Evolutionary conservation across 2,113 vertebrate genomes (phyloP).

Genomic region (Lepidothrix coronata): DNA sequence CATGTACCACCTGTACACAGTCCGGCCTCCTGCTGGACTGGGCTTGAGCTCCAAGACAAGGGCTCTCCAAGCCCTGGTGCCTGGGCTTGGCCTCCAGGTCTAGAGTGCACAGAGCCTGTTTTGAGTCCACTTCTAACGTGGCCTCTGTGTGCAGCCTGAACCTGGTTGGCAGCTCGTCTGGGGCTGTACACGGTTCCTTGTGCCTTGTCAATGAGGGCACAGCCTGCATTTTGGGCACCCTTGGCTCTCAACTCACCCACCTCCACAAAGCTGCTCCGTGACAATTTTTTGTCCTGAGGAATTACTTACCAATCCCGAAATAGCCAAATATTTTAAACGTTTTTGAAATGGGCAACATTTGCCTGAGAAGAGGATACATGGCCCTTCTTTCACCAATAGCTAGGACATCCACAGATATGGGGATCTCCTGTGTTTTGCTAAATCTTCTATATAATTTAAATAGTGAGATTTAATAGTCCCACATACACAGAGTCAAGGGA

Average conservation of each 20-base stretch:
- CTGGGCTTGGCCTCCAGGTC: background rate
- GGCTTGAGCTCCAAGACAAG: background rate
- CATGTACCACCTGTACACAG: fast-evolving
- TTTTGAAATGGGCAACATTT: background rate
- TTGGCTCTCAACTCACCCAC: fast-evolving
- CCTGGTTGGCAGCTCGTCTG: background rate
- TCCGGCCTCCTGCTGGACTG: background rate
- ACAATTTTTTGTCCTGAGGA: background rate
- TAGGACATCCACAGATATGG: background rate
- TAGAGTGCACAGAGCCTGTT: fast-evolving
- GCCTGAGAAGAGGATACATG: background rate
- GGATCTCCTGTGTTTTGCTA: background rate
- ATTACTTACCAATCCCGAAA: background rate
- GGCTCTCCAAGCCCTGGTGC: no score
- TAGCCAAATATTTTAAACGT: background rate
- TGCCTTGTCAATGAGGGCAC: fast-evolving
- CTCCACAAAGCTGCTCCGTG: fast-evolving
- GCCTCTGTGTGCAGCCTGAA: fast-evolving
- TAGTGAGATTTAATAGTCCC: background rate
- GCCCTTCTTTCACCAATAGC: background rate
- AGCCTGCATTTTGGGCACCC: no score
- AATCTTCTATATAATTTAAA: background rate
- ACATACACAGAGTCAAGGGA: background rate
- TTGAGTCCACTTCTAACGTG: fast-evolving
- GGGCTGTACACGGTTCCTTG: background rate